Evolutionary conservation across 2,797 vertebrate genomes (phyloP), one percentile per base, ranked within the genome.

Genomic region (Clarias fuscus): DNA sequence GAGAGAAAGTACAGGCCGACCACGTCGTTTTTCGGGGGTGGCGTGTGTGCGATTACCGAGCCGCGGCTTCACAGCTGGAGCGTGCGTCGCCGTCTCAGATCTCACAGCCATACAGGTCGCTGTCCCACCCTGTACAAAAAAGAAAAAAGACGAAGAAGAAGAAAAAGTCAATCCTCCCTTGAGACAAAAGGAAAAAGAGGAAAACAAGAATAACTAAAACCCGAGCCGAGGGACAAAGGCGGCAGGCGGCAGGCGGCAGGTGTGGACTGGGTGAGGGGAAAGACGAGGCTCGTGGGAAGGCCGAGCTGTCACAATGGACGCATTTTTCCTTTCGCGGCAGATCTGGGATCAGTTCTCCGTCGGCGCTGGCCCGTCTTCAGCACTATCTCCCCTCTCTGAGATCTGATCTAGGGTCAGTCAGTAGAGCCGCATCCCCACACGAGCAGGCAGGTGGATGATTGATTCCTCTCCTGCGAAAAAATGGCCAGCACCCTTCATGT

Each of bases 101-200:
- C 86, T 83, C 82, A 85, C 71, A 80, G 27, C 82, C 71, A 71
- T 78, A 84, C 78, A 86, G 68, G 86, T 70, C 93, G 93, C 64
- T 15, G 94, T 92, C 94, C 94, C 94, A 94, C 95, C 95, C 94
- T 95, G 94, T 93, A 93, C 94, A 93, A 72, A 71, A 70, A 22
- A 20, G 20, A 8, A 7, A 48, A 11, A 5, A 61, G 14, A 22
- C 0, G 14, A 22, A 61, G 13, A 59, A 59, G 11, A 33, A 24
- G 22, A 77, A 79, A 84, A 95, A 95, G 93, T 96, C 93, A 94
- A 82, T 59, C 48, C 95, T 96, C 95, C 80, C 48, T 14, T 20
- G 82, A 78, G 82, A 83, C 84, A 86, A 73, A 76, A 73, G 86
- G 85, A 79, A 84, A 84, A n/a, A 58, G 40, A 62, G 73, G 85